Percentiles rank a stretch among this genome's conserved stretches.
Evolutionary conservation across 2,888 invertebrate genomes (phyloP).

Genomic region (Orthosia gracilis): DNA sequence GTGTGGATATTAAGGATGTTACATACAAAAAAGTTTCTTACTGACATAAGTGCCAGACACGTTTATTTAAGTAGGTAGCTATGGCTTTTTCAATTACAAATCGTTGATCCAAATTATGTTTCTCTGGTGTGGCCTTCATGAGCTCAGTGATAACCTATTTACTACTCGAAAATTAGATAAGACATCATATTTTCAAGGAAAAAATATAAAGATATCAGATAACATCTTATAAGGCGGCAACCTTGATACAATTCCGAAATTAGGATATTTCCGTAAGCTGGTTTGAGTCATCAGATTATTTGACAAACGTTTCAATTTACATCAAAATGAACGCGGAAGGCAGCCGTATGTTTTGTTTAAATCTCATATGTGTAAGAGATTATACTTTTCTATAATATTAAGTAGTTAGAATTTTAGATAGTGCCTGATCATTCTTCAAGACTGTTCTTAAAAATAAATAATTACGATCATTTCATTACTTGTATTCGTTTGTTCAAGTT

Average conservation of each 20-base stretch:
- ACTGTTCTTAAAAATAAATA: too few species aligned
- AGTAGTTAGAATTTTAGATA: too few species aligned
- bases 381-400: too few species aligned
- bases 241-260: constrained; percentile 34
- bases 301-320: constrained; percentile 19
- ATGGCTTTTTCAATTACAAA: neutral
- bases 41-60: neutral
- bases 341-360: neutral
- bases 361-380: too few species aligned
- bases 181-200: neutral
- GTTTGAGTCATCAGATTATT: constrained; percentile 35
- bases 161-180: neutral
- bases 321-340: constrained; percentile 3
- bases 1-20: neutral
- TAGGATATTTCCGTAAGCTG: constrained; percentile 16
- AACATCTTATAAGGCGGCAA: constrained; percentile 2
- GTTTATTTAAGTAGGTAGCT: neutral
- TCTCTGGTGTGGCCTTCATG: neutral
- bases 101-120: neutral
- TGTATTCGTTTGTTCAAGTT: neutral
- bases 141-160: neutral
- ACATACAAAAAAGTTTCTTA: neutral
- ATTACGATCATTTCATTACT: neutral
- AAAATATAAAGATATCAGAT: constrained; percentile 12
- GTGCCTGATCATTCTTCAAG: too few species aligned